Base-by-base conservation (phyloP, 2,797 vertebrate species). In the Sebastes kiyomatsui region DNA sequence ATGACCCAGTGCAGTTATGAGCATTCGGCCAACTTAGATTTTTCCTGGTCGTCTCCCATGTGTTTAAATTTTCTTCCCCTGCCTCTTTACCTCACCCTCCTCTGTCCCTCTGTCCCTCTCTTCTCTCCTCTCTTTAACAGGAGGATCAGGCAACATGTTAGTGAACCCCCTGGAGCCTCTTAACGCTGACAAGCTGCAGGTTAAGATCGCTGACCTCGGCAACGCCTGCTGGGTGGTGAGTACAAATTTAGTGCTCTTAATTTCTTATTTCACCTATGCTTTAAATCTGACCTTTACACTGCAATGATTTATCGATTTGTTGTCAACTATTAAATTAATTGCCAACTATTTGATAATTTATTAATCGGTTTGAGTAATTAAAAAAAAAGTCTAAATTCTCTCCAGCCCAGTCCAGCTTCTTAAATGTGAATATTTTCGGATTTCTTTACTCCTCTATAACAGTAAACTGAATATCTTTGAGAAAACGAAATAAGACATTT, bases 161-260 rank as follows among this genome's bases (percentile, higher is more conserved):
- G 93, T 99, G 81, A 98, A 99, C 94, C 98, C 97, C 20, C 96
- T 99, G 91, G 98, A 99, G 73, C 97, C 97, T 67, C 87, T 96
- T 84, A 99, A 99, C 87, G 97, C 98, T 76, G 97, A 98, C 79
- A 97, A 98, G 87, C 95, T 99, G 86, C 96, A 96, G 94, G 97
- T 99, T 85, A 99, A 99, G 95, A 98, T 99, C 13, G 99, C 99
- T 52, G 99, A 99, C 93, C 96, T 99, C 52, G 99, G 99, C 84
- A 99, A 99, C 12, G 98, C 99, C 86, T 99, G 99, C 94, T 99
- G 99, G 99, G 97, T 99, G 96, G 98, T 99, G 94, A 98, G 98
- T 96, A 42, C 60, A 80, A 18, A 79, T 58, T 27, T 32, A 10
- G 12, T 65, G 35, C 46, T 58, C 73, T 67, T 32, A 3, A 2